These are phyloP conservation scores for Sepioteuthis lessoniana DNA, from an alignment of 2,888 invertebrate species.

Conservation along the genomic window DNA sequence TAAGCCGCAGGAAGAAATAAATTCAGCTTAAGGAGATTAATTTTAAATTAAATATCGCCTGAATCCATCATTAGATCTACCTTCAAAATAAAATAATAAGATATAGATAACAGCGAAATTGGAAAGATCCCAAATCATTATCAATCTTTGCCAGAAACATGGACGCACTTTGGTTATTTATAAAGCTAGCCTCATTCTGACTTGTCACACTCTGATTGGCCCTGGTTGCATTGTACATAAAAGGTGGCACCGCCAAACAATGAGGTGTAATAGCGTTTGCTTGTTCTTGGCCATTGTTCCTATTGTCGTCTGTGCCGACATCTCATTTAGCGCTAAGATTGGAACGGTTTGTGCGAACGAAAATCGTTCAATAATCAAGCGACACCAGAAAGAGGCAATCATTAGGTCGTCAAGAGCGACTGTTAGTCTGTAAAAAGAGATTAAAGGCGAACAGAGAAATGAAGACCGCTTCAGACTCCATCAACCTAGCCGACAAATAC, in stretches of 20 bases:
- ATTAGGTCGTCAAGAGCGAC: background rate
- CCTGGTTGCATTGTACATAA: background rate
- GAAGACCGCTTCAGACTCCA: too few species aligned
- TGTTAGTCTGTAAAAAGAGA: background rate
- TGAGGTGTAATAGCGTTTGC: background rate
- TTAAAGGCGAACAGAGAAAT: background rate
- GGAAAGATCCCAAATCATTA: too few species aligned
- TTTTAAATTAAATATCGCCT: too few species aligned
- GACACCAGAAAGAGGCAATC: background rate
- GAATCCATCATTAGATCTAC: too few species aligned
- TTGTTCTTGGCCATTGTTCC: background rate
- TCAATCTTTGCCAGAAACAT: background rate
- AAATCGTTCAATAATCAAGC: background rate
- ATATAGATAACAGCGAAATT: too few species aligned
- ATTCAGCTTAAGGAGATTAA: too few species aligned
- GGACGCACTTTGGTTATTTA: background rate
- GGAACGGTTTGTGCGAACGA: background rate
- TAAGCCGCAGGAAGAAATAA: too few species aligned
- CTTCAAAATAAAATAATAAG: too few species aligned
- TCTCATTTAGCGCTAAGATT: conserved; percentile 33
- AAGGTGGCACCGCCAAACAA: background rate
- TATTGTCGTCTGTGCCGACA: background rate
- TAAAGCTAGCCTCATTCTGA: background rate
- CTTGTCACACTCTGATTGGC: background rate
- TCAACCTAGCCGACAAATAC: background rate